phyloP scores from a whole-genome alignment of 2,113 vertebrate genomes.

The Larimichthys crocea region DNA sequence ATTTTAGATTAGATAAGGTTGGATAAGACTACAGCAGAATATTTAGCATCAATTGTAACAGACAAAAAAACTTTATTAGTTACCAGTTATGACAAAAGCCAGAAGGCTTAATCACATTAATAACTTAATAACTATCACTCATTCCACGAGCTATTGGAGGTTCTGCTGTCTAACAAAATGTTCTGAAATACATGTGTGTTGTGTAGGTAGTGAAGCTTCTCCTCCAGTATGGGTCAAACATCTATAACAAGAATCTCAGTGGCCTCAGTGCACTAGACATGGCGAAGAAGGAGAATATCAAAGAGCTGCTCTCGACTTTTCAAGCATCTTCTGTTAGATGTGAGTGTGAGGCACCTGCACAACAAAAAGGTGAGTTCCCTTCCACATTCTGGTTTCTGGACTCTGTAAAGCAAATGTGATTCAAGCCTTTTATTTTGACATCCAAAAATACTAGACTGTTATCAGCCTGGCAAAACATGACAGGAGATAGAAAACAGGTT shows the following conservation, averaged over 20 bases:
- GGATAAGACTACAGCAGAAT: too few relatives aligned
- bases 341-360: not conserved
- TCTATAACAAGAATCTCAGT: conserved; percentile 70
- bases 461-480: not conserved
- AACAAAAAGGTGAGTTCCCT: conserved; percentile 33
- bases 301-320: conserved; percentile 79
- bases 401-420: not conserved
- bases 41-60: not conserved
- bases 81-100: not conserved
- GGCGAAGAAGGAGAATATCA: conserved; percentile 79
- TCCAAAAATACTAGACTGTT: not conserved
- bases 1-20: not conserved
- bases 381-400: not conserved
- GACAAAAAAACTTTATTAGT: not conserved
- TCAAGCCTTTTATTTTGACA: not conserved
- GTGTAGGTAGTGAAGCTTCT: conserved; percentile 85
- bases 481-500: too few relatives aligned
- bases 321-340: conserved; percentile 9
- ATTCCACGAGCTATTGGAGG: not conserved
- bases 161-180: not conserved
- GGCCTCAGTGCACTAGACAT: conserved; percentile 82
- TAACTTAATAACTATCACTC: too few relatives aligned
- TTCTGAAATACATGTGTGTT: conserved; percentile 37
- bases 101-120: not conserved
- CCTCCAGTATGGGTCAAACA: conserved; percentile 86